Conservation (phyloP, 2,797 vertebrate species). For the Sorex maritimensis region DNA sequence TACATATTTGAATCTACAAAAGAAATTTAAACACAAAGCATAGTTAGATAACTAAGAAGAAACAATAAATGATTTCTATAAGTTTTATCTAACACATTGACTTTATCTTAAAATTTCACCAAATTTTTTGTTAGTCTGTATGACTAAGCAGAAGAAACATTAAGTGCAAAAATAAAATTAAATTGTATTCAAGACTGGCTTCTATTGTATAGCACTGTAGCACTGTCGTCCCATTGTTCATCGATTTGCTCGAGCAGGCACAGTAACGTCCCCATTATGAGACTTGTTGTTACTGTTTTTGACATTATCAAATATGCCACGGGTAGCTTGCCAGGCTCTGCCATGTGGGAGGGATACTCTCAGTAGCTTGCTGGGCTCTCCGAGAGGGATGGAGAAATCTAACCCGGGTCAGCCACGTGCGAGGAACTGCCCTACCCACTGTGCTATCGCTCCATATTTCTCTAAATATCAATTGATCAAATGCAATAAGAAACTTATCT, state of each 20-base stretch:
- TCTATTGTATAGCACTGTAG: background rate
- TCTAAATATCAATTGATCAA: conserved; percentile 34
- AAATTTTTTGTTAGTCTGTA: conserved; percentile 1
- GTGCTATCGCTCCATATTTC: background rate
- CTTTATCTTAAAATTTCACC: background rate
- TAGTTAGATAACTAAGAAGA: background rate
- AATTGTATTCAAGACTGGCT: background rate
- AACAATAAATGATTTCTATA: background rate
- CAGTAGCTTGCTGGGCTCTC: too few species aligned
- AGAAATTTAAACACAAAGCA: background rate
- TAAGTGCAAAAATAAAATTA: background rate
- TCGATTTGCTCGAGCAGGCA: too few species aligned
- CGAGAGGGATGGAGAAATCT: too few species aligned
- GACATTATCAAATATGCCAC: too few species aligned
- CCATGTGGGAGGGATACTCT: too few species aligned
- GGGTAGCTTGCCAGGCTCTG: too few species aligned
- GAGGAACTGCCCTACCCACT: too few species aligned
- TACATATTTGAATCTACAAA: background rate
- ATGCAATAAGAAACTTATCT: conserved; percentile 25
- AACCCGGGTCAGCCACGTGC: too few species aligned
- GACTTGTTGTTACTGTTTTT: too few species aligned
- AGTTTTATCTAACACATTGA: background rate
- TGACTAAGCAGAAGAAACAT: background rate
- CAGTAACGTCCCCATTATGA: too few species aligned
- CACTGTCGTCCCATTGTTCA: too few species aligned